Percentiles rank a stretch among this genome's conserved stretches.
Evolutionary conservation across 2,113 vertebrate species (phyloP).

Genomic region (Macroglossus sobrinus): DNA sequence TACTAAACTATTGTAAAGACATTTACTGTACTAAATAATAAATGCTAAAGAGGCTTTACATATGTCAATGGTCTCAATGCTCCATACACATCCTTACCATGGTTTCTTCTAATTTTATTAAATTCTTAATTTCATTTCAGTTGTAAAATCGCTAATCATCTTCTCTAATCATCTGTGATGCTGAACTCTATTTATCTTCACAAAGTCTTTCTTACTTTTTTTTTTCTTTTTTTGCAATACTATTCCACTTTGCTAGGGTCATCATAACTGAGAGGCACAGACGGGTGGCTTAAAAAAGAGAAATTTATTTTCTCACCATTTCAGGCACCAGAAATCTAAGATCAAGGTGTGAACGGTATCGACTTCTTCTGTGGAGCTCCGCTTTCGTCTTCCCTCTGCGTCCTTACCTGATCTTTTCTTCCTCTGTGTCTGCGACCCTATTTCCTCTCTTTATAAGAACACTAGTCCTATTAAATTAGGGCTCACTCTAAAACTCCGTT

Average conservation of each 20-base stretch:
- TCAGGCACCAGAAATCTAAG: too few relatives aligned
- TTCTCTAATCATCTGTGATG: background rate
- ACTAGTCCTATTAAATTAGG: too few relatives aligned
- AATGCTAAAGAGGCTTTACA: background rate
- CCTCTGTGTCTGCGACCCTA: too few relatives aligned
- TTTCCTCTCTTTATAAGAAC: too few relatives aligned
- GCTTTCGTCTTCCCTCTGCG: too few relatives aligned
- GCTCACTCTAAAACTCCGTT: too few relatives aligned
- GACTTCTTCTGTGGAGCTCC: too few relatives aligned
- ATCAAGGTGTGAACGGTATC: too few relatives aligned
- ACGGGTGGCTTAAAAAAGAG: background rate
- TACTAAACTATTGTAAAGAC: background rate
- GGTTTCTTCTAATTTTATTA: background rate
- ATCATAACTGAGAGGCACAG: too few relatives aligned
- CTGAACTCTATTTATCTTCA: background rate
- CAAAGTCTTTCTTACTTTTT: background rate
- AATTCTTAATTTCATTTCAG: background rate
- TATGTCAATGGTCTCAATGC: background rate
- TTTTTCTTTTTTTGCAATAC: background rate
- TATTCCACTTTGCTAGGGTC: background rate
- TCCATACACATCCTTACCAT: background rate
- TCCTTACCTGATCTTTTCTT: too few relatives aligned
- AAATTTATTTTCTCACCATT: too few relatives aligned
- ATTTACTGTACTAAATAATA: background rate
- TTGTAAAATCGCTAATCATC: background rate